A percentile compares a stretch with the other conserved stretches of the same genome.
These are phyloP conservation scores for Drosophila neotestacea DNA, from an alignment of 2,888 invertebrate genomes.

Conservation along the genomic window DNA sequence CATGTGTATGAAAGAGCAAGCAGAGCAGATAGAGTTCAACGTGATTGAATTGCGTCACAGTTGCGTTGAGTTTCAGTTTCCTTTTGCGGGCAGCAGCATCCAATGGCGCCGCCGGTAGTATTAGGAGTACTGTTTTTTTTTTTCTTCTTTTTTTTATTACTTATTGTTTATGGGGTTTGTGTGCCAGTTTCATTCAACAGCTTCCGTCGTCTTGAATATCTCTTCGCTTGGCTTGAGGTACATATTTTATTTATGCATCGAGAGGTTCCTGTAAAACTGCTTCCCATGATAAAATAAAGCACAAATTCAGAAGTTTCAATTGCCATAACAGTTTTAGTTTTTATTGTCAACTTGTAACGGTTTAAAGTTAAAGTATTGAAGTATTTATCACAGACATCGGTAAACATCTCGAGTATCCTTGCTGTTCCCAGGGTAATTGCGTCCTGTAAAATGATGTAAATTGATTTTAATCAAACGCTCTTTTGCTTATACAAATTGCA, in stretches of 20 bases:
- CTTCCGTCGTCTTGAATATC: conserved; percentile 47
- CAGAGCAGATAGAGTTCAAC: conserved; percentile 30
- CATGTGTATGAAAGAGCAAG: conserved; percentile 23
- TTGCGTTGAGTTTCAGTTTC: conserved; percentile 46
- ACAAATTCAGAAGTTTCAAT: conserved; percentile 3
- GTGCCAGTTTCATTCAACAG: conserved; percentile 49
- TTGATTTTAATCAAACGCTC: conserved; percentile 16
- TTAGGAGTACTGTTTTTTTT: conserved; percentile 27
- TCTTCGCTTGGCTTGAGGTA: conserved; percentile 14
- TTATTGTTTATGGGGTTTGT: conserved; percentile 55
- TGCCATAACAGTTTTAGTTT: conserved; percentile 1
- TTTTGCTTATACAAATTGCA: not conserved
- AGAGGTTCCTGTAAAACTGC: conserved; percentile 22
- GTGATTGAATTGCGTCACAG: conserved; percentile 59
- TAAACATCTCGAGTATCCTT: conserved; percentile 10
- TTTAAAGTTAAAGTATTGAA: not conserved
- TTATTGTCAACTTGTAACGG: conserved; percentile 7
- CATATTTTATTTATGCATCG: conserved; percentile 8
- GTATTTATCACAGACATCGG: not conserved
- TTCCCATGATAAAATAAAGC: conserved; percentile 12
- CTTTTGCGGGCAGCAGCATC: conserved; percentile 52
- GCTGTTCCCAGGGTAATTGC: conserved; percentile 6
- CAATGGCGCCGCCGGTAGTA: conserved; percentile 37
- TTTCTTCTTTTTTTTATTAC: not conserved
- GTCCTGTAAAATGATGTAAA: conserved; percentile 37